phyloP scores from a whole-genome alignment of 2,797 vertebrate genomes.

The Lagorchestes hirsutus region DNA sequence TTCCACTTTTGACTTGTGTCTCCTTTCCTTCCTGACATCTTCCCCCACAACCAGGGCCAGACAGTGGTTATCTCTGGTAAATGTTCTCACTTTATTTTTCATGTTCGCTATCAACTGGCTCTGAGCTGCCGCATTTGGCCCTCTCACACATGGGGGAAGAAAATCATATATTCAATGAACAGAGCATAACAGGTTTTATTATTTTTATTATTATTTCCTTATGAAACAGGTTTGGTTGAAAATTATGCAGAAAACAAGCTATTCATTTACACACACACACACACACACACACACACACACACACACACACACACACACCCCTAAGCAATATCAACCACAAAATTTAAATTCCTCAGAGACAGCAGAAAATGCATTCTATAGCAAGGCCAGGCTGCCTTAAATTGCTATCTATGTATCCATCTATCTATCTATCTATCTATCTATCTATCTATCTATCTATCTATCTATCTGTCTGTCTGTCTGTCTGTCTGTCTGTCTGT shows the following conservation, averaged over 20 bases:
- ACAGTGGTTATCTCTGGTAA: not conserved
- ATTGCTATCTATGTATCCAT: not conserved
- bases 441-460: too few species aligned
- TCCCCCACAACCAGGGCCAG: not conserved
- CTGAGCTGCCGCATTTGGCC: not conserved
- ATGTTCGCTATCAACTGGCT: not conserved
- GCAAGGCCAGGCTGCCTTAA: not conserved
- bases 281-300: too few species aligned
- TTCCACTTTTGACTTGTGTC: not conserved
- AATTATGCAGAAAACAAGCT: not conserved
- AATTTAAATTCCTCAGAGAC: slow-evolving; percentile 3
- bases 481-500: too few species aligned
- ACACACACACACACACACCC: too few species aligned
- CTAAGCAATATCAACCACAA: not conserved
- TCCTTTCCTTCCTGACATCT: not conserved
- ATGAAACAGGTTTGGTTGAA: not conserved
- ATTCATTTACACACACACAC: not conserved
- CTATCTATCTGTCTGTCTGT: too few species aligned
- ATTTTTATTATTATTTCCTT: not conserved
- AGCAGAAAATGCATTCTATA: rapidly evolving
- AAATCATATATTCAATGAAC: slow-evolving; percentile 15
- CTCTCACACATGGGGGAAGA: not conserved
- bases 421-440: too few species aligned
- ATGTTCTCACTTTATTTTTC: not conserved
- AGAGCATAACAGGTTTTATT: not conserved